phyloP scores from a whole-genome alignment of 2,888 invertebrate species.

The Pachydiplax longipennis region DNA sequence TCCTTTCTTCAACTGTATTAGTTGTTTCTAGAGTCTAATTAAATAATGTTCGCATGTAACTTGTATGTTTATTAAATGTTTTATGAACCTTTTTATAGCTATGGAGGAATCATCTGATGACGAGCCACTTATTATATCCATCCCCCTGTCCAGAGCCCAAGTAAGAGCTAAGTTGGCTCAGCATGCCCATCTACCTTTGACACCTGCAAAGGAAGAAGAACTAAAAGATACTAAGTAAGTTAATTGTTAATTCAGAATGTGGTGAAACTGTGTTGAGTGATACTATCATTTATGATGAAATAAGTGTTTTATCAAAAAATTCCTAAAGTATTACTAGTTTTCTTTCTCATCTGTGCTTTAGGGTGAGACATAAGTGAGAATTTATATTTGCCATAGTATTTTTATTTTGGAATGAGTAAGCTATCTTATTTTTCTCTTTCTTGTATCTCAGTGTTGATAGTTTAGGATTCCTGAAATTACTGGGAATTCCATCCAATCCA shows the following conservation, averaged over 20 bases:
- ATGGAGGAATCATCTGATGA: slow-evolving; percentile 74
- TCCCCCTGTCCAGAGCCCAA: slow-evolving; percentile 21
- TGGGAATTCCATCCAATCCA: no score
- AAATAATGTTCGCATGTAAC: no score
- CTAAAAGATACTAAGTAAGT: slow-evolving; percentile 45
- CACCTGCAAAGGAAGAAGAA: slow-evolving; percentile 49
- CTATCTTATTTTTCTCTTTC: no score
- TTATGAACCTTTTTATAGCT: slow-evolving; percentile 17
- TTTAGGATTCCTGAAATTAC: no score
- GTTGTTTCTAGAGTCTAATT: no score
- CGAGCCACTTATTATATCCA: slow-evolving; percentile 71
- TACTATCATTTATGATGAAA: background rate
- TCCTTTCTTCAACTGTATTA: no score
- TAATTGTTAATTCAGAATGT: background rate
- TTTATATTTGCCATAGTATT: no score
- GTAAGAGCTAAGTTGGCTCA: slow-evolving; percentile 45
- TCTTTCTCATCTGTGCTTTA: background rate
- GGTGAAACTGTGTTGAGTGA: background rate
- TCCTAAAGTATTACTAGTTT: background rate
- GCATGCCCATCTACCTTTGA: slow-evolving; percentile 46
- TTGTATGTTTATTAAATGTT: background rate
- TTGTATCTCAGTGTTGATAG: no score
- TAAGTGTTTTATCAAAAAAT: background rate
- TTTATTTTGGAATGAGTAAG: no score
- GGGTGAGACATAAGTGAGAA: no score